Evolutionary conservation across 2,797 vertebrate genomes (phyloP).

Genomic region (Falco berigora): DNA sequence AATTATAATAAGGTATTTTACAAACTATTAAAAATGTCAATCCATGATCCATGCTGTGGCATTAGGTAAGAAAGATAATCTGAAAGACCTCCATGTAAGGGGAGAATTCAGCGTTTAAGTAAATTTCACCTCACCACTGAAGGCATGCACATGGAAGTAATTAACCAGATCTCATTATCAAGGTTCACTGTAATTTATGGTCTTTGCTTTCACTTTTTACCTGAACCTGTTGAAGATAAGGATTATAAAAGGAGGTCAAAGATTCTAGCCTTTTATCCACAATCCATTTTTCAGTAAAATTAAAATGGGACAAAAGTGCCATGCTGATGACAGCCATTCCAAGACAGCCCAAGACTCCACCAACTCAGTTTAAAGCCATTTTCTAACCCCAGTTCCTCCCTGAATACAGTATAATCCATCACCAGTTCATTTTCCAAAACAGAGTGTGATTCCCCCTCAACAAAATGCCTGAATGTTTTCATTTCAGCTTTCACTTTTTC

Average conservation of each 20-base stretch:
- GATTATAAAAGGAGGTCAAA: not conserved
- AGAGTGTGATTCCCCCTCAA: not conserved
- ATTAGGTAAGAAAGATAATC: not conserved
- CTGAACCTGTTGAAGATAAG: not conserved
- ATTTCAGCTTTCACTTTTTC: not conserved
- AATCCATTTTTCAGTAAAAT: not conserved
- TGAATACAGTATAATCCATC: not conserved
- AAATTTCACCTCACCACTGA: not conserved
- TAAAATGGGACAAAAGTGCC: not conserved
- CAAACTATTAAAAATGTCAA: not conserved
- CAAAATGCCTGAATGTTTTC: not conserved
- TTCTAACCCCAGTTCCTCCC: not conserved
- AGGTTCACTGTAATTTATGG: not conserved
- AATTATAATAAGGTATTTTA: not conserved
- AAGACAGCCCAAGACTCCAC: not conserved
- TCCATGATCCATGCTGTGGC: not conserved
- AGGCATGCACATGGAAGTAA: not conserved
- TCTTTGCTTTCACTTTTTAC: not conserved
- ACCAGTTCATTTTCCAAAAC: not conserved
- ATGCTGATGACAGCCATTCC: not conserved
- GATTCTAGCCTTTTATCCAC: not conserved
- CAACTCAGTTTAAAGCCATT: not conserved
- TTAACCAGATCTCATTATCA: constrained; percentile 1
- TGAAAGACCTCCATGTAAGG: not conserved
- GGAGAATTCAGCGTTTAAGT: not conserved